These are phyloP conservation scores for Eilema depressum DNA, from an alignment of 2,888 invertebrate species.

Conservation along the genomic window DNA sequence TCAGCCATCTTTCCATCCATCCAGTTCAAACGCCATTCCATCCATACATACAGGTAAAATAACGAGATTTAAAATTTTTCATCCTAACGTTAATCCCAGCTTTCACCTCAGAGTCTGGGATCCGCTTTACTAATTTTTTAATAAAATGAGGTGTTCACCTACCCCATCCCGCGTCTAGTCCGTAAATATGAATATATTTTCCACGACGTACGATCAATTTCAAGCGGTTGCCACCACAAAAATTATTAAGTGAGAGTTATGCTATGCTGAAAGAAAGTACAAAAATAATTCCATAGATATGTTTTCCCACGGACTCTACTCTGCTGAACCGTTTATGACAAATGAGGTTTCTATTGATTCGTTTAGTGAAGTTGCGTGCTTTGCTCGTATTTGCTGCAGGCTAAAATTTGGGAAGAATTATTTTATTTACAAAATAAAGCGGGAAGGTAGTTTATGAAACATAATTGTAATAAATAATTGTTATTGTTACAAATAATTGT, in stretches of 20 bases:
- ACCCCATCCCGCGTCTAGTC: neutral
- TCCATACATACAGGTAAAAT: too few relatives aligned
- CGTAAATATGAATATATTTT: neutral
- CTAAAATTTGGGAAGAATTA: neutral
- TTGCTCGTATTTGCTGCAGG: neutral
- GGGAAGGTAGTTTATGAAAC: too few relatives aligned
- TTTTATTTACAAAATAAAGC: neutral
- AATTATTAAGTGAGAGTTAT: neutral
- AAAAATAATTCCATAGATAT: neutral
- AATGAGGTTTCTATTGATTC: slow-evolving; percentile 17
- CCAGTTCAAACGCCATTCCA: neutral
- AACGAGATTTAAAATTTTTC: too few relatives aligned
- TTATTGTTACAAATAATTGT: too few relatives aligned
- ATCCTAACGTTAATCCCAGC: too few relatives aligned
- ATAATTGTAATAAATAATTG: too few relatives aligned
- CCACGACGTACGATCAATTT: neutral
- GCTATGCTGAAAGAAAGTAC: neutral
- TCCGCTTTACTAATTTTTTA: too few relatives aligned
- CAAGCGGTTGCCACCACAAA: neutral
- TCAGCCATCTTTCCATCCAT: neutral
- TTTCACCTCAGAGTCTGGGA: too few relatives aligned
- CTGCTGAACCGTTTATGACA: slow-evolving; percentile 9
- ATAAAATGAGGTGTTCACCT: neutral
- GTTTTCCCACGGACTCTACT: slow-evolving; percentile 11
- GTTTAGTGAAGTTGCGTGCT: slow-evolving; percentile 11